Evolutionary conservation across 2,888 invertebrate species (phyloP).

Genomic region (Drosophila picticornis): DNA sequence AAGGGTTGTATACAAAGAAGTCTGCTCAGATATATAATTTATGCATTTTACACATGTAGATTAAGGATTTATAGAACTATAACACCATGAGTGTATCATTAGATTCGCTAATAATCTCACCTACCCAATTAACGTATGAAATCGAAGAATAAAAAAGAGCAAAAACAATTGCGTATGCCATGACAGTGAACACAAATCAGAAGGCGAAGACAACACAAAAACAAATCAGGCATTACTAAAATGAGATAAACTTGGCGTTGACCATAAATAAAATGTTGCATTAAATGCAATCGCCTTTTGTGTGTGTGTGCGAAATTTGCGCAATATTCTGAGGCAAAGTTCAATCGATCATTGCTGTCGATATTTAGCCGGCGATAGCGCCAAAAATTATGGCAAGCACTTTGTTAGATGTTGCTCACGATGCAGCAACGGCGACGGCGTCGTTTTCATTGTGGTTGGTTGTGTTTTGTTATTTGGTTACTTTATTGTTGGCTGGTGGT

Average conservation of each 20-base stretch:
- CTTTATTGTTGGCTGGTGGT: conserved; percentile 28
- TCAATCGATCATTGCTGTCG: conserved; percentile 78
- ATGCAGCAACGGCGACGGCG: conserved; percentile 22
- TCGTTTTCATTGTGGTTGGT: conserved; percentile 52
- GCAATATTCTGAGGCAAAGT: conserved; percentile 70
- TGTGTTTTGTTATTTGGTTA: conserved; percentile 14
- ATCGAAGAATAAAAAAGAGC: conserved; percentile 12
- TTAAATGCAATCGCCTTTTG: conserved; percentile 77
- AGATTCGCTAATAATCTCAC: background rate
- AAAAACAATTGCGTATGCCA: conserved; percentile 40
- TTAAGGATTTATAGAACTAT: background rate
- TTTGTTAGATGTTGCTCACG: conserved; percentile 78
- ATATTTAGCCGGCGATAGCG: conserved; percentile 75
- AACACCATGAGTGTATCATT: background rate
- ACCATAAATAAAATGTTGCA: conserved; percentile 63
- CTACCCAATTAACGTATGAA: conserved; percentile 2
- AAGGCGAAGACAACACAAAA: conserved; percentile 22
- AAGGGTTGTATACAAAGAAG: background rate
- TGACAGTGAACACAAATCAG: conserved; percentile 58
- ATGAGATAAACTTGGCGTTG: conserved; percentile 53
- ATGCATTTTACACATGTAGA: background rate
- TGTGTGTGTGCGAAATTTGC: conserved; percentile 39
- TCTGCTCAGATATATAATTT: background rate
- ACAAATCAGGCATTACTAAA: conserved; percentile 7
- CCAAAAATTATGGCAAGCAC: conserved; percentile 78